Evolutionary conservation across 23 tunicate genomes (phyloP).

Genomic region (Halocynthia roretzi): DNA sequence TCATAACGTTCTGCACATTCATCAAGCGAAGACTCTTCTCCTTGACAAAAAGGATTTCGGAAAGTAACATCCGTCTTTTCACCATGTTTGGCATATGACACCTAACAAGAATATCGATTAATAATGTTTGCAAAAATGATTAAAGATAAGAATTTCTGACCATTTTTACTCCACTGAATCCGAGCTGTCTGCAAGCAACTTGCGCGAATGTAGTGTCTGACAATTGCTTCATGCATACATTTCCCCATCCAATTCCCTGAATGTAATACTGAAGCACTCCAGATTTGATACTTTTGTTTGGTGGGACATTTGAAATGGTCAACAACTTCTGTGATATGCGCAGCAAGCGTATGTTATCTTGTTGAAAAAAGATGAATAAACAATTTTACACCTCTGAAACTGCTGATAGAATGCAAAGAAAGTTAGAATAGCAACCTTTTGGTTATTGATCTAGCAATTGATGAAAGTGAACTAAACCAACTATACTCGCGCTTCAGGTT

Average conservation of each 20-base stretch:
- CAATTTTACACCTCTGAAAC: no score
- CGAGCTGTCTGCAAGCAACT: slow-evolving; percentile 19
- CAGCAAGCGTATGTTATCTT: slow-evolving; percentile 7
- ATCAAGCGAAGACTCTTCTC: not conserved
- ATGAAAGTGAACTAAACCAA: no score
- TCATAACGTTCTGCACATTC: not conserved
- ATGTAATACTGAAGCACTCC: slow-evolving; percentile 9
- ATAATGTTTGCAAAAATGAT: not conserved
- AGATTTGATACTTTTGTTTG: slow-evolving; percentile 6
- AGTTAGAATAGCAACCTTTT: no score
- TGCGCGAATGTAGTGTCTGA: not conserved
- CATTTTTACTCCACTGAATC: not conserved
- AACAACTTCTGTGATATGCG: not conserved
- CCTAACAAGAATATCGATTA: not conserved
- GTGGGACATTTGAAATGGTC: not conserved
- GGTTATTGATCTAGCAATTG: no score
- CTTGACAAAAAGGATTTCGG: slow-evolving; percentile 14
- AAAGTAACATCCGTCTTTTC: not conserved
- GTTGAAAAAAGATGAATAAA: not conserved
- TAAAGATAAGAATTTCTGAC: not conserved
- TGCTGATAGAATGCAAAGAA: no score
- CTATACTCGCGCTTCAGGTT: no score
- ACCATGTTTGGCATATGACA: not conserved
- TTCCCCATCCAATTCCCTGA: slow-evolving; percentile 9
- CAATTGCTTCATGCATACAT: slow-evolving; percentile 3